phyloP scores from a whole-genome alignment of 2,888 invertebrate genomes.

The Ametastegia equiseti region DNA sequence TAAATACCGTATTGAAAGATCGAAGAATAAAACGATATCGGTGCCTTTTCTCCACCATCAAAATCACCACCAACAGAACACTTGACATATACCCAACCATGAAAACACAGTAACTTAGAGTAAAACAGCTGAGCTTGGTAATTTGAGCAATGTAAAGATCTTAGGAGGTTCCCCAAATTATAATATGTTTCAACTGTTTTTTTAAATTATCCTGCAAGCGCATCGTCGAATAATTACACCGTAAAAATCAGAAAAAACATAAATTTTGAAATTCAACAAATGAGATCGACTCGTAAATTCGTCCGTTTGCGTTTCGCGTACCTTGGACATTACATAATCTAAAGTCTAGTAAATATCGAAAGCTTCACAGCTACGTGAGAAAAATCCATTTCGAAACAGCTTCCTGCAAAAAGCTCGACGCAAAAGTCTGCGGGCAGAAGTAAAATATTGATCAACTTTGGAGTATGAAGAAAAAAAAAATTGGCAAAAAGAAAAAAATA shows the following conservation, averaged over 20 bases:
- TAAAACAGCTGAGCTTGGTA: constrained; percentile 37
- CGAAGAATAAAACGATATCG: background rate
- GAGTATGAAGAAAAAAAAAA: background rate
- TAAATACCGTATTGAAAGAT: background rate
- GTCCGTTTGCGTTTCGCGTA: background rate
- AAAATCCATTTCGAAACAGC: background rate
- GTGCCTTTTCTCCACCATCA: background rate
- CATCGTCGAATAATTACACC: background rate
- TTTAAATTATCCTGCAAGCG: background rate
- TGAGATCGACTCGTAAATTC: background rate
- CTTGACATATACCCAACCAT: background rate
- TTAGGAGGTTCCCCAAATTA: background rate
- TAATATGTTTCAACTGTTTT: background rate
- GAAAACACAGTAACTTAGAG: constrained; percentile 33
- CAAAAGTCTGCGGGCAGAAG: background rate
- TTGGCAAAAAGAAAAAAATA: background rate
- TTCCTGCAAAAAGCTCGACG: background rate
- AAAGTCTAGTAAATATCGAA: background rate
- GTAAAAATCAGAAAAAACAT: background rate
- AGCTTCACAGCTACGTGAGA: background rate
- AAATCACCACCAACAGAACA: background rate
- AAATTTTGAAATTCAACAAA: background rate
- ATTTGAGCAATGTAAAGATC: constrained; percentile 30
- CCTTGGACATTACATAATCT: background rate
- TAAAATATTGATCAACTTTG: background rate